Base-by-base conservation (phyloP, 2,888 invertebrate species). In the Pyrrhosoma nymphula region DNA sequence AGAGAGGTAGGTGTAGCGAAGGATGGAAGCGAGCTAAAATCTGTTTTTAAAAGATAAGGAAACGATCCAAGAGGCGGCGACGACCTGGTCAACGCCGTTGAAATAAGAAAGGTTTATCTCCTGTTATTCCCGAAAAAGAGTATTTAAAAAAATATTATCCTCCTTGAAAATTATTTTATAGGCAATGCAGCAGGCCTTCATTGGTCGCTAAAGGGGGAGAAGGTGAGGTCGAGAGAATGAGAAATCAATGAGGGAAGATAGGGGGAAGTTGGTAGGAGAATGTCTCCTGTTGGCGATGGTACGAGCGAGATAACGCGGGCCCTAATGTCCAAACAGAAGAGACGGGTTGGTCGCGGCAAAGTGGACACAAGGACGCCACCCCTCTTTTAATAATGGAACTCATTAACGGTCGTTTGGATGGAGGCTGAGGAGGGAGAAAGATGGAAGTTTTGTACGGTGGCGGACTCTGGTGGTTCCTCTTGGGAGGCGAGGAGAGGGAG, bases 11-110 rank as follows among this genome's bases (percentile, higher is more conserved):
- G n/a, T 14, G 60, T 8, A 10, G 60, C 18, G 60, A 60, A 47
- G 47, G 47, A 2, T 47, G 47, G 8, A 47, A 35, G 91, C 23
- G 35, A 56, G 90, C 56, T 63, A 56, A 69, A 93, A 69, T 69
- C 93, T 93, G 93, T 93, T 93, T 93, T 93, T 18, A 47, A 26
- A 69, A 93, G 93, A 93, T 93, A 93, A 93, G 93, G 69, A 63
- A 93, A 69, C 93, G 93, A 69, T 75, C 47, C 91, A 69, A 91
- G 91, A 18, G 91, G 2, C 47, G 47, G 4, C 47, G 91, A 20
- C 91, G 63, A 91, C 60, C 63, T 63, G 91, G 91, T 39, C 63
- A 63, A 56, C 39, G 93, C 26, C 47, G 93, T 82, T 82, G 35
- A 39, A 93, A 93, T 93, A 69, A 93, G 93, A 69, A 47, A 69